Base-by-base conservation (phyloP, 2,888 invertebrate species). In the Calameuta filiformis region DNA sequence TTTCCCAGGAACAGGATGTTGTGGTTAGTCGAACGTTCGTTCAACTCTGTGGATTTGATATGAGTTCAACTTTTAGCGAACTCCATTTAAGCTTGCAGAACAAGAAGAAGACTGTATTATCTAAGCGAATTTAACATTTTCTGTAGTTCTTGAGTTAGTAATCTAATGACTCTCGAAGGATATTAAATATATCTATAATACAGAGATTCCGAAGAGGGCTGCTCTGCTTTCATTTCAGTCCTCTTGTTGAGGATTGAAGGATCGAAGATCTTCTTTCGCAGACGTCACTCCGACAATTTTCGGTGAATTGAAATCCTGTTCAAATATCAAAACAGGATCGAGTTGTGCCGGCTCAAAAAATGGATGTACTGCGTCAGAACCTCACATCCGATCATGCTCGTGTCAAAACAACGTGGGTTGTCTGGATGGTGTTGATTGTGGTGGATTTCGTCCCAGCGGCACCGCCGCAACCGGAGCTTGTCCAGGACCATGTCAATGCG, bases 401-500 rank as follows among this genome's bases (percentile, higher is more conserved):
- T 89, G 89, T 80, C 86, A 85, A 75, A 82, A 69, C 35, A 86
- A 85, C 79, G 85, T 82, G 30, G 86, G 84, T 75, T 87, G 84
- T 73, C 73, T 83, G 35, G 80, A 84, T 80, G 81, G 84, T 12
- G 75, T 78, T 33, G 83, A 85, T 76, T 88, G 87, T 79, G 84
- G 84, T 33, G 85, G 84, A 34, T 80, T 83, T 80, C 84, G 82
- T 11, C 83, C 85, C 6, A 68, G 77, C 37, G 84, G 86, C 74
- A 84, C 81, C 4, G 85, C 82, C 6, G 82, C 81, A 37, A 86
- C 85, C 35, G 87, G 82, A 23, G 82, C 85, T 11, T 87, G 86
- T 80, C 85, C 86, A 1, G 86, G 87, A 6, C 80, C 84, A 4
- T 90, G 90, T 77, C 88, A 87, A 69, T 90, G 90, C 73, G 82